phyloP scores from a whole-genome alignment of 2,113 vertebrate genomes.

The Scomber colias region DNA sequence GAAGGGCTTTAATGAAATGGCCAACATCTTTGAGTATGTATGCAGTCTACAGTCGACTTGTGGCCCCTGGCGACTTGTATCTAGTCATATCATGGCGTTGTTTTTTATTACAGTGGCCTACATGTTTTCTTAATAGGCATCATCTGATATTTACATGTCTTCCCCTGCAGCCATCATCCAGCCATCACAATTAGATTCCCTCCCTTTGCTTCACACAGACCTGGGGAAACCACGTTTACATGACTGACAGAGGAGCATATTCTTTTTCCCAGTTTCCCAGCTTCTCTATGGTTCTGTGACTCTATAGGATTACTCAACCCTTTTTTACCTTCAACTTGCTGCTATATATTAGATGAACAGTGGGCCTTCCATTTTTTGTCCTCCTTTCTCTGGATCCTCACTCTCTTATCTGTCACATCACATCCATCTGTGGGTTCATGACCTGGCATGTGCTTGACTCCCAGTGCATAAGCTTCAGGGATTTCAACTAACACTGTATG shows the following conservation, averaged over 20 bases:
- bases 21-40: too few relatives aligned
- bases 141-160: conserved; percentile 52
- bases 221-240: conserved; percentile 19
- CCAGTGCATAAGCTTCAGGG: conserved; percentile 5
- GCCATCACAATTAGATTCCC: conserved; percentile 17
- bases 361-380: conserved; percentile 37
- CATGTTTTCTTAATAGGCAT: conserved; percentile 48
- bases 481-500: conserved; percentile 9
- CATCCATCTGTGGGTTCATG: conserved; percentile 30
- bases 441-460: conserved; percentile 12
- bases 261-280: conserved; percentile 11
- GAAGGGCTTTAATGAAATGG: too few relatives aligned
- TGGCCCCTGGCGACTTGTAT: neutral
- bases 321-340: conserved; percentile 42
- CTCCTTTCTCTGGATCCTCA: conserved; percentile 14
- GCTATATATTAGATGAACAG: conserved; percentile 37
- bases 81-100: neutral
- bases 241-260: conserved; percentile 49
- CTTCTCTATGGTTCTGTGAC: conserved; percentile 56
- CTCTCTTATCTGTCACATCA: conserved; percentile 48
- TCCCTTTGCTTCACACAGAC: conserved; percentile 47
- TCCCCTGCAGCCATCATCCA: conserved; percentile 30
- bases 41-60: too few relatives aligned
- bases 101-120: conserved; percentile 3
- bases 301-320: conserved; percentile 60